Percentiles rank a stretch among this genome's conserved stretches.
phyloP scores from a whole-genome alignment of 2,888 invertebrate genomes.

The Cephus rjabovi region DNA sequence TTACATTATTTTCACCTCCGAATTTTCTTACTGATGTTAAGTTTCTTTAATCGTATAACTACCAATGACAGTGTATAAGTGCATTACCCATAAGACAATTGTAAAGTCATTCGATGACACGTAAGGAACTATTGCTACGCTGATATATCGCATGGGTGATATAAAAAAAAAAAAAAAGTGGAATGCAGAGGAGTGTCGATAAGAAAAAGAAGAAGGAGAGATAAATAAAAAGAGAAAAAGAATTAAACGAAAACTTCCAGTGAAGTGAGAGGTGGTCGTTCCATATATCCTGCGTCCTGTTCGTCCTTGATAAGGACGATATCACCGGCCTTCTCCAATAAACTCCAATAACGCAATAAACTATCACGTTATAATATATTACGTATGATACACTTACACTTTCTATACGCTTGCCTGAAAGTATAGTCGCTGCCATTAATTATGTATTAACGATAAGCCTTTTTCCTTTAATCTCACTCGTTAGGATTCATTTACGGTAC shows the following conservation, averaged over 20 bases:
- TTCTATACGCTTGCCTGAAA: neutral
- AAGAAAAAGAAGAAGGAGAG: neutral
- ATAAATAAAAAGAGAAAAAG: neutral
- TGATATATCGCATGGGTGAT: neutral
- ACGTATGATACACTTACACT: neutral
- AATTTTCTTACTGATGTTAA: neutral
- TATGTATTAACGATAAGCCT: neutral
- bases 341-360: neutral
- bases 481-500: neutral
- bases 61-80: neutral
- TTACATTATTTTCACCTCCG: neutral
- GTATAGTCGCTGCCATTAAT: neutral
- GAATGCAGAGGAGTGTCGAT: neutral
- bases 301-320: neutral
- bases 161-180: neutral
- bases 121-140: neutral
- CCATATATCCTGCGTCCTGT: neutral
- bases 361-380: neutral
- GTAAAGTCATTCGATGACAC: neutral
- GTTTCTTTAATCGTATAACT: neutral
- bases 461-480: neutral
- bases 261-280: neutral
- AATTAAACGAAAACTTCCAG: neutral
- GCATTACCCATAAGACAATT: neutral
- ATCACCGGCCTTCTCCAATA: neutral